phyloP scores from a whole-genome alignment of 2,888 invertebrate genomes.

The Gastracanthus pulcherrimus region DNA sequence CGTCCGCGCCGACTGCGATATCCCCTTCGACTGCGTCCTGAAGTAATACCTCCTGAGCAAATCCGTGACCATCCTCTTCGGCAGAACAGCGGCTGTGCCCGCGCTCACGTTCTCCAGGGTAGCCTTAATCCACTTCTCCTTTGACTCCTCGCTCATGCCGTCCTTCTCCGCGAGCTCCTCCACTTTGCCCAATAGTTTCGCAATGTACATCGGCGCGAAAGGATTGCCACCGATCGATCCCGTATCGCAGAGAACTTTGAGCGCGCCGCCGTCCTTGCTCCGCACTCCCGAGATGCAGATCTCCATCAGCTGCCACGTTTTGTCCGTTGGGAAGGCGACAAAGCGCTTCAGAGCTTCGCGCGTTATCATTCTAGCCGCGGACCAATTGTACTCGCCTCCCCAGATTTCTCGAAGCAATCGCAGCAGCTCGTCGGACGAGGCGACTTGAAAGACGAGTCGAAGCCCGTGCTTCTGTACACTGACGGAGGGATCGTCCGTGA shows the following conservation, averaged over 20 bases:
- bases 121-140: background rate
- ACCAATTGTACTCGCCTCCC: background rate
- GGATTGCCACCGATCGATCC: background rate
- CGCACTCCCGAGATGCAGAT: background rate
- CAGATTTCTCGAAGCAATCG: background rate
- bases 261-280: background rate
- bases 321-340: background rate
- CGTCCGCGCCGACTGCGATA: background rate
- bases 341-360: background rate
- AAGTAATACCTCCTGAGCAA: constrained; percentile 47
- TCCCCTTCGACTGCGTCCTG: background rate
- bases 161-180: background rate
- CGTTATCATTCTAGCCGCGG: background rate
- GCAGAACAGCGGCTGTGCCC: background rate
- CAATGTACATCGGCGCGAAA: background rate
- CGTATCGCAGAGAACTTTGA: background rate
- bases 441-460: background rate
- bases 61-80: background rate
- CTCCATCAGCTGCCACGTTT: background rate
- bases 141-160: background rate
- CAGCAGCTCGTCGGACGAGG: background rate
- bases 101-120: background rate
- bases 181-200: constrained; percentile 35
- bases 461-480: constrained; percentile 68
- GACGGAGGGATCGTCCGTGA: constrained; percentile 62